Base-by-base conservation (phyloP, 2,888 invertebrate genomes). In the Melipona bicolor region DNA sequence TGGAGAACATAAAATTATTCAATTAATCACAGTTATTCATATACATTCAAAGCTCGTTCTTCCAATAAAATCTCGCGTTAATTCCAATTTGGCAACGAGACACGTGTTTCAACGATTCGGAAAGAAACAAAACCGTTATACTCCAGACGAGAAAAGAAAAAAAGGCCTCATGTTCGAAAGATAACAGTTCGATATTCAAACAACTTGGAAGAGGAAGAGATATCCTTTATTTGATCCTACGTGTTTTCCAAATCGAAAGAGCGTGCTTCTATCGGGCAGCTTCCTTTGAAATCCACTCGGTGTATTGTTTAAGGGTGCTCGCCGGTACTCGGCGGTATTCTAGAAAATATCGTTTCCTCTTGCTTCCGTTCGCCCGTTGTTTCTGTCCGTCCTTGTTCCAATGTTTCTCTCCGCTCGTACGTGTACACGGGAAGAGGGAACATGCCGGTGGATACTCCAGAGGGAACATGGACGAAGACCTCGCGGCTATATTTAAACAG, bases 401-500 rank as follows among this genome's bases (percentile, higher is more conserved):
- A 50, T n/a, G 49, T 59, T 72, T 69, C 72, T 56, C 67, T 68
- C 56, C 65, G 15, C 50, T 21, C 72, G 69, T 72, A 52, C 70
- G 54, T 74, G 77, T 56, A 64, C 50, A 76, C 62, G 71, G 65
- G 68, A 81, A 78, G 67, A 71, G 81, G 64, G 83, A 85, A 85
- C 86, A 82, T 65, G 73, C 81, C 79, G 65, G 79, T 68, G 79
- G 74, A 84, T 86, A 73, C 80, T 85, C 81, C 80, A 83, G 77
- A 84, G 85, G 83, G 84, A 88, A 80, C 87, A 86, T 87, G 90
- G 86, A 89, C 89, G 87, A 87, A 90, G 89, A 90, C 87, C 89
- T 88, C 88, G 85, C 80, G 83, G 89, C 89, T 93, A 93, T 92
- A 93, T 93, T 93, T 93, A 92, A 93, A 91, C 92, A 80, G 86